Evolutionary conservation across 2,113 vertebrate genomes (phyloP).

Genomic region (Addax nasomaculatus): DNA sequence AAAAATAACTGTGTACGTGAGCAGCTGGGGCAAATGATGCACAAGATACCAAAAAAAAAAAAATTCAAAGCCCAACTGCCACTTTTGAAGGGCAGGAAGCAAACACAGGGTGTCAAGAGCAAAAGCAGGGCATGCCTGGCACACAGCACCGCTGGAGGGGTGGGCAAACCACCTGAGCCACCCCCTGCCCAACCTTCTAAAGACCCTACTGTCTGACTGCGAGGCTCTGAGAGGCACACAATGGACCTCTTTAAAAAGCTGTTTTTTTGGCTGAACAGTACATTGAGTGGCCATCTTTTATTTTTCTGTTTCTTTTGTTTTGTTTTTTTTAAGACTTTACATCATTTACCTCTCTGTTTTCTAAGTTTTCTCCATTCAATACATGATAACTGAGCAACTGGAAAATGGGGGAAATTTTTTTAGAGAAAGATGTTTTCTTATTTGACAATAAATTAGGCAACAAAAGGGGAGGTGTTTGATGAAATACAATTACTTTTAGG

Average conservation of each 20-base stretch:
- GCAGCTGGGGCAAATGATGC: not conserved
- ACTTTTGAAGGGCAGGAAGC: not conserved
- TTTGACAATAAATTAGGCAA: not conserved
- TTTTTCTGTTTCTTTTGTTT: not conserved
- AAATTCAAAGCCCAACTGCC: not conserved
- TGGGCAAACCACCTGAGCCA: not conserved
- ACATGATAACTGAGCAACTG: not conserved
- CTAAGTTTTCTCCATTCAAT: not conserved
- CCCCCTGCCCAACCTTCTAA: not conserved
- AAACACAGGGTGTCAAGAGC: not conserved
- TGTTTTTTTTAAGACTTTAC: not conserved
- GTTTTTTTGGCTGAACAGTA: not conserved
- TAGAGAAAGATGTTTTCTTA: not conserved
- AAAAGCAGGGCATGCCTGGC: fast-evolving
- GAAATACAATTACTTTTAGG: not conserved
- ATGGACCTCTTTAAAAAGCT: not conserved
- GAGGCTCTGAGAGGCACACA: not conserved
- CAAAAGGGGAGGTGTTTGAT: not conserved
- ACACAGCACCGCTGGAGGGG: not conserved
- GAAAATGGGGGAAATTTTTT: not conserved
- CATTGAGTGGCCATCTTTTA: not conserved
- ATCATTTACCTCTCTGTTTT: not conserved
- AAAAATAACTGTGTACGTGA: not conserved
- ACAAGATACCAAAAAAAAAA: not conserved
- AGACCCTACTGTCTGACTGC: not conserved